These are phyloP conservation scores for Apostichopus californicus DNA, from an alignment of 35 echinoderm and acorn worm genomes.

Conservation along the genomic window DNA sequence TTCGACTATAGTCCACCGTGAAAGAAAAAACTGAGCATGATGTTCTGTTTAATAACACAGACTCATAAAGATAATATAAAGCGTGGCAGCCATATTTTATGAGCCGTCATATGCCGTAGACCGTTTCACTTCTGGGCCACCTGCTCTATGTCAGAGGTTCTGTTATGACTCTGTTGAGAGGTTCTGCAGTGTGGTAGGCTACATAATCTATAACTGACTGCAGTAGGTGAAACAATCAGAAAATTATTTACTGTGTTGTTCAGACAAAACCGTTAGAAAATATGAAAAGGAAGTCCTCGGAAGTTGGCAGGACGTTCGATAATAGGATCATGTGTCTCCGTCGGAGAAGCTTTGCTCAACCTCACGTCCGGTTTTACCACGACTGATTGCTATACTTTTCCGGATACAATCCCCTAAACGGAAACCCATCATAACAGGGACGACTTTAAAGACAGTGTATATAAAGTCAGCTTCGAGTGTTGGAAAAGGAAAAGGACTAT, in stretches of 20 bases:
- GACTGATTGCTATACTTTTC: background rate
- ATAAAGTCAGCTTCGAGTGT: too few relatives aligned
- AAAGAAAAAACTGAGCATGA: background rate
- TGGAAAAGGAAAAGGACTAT: too few relatives aligned
- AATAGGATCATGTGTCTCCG: slow-evolving; percentile 36
- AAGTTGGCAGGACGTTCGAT: background rate
- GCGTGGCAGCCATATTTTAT: background rate
- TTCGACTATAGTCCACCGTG: too few relatives aligned
- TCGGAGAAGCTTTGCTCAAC: slow-evolving; percentile 33
- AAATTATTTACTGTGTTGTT: background rate
- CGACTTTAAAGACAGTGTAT: background rate
- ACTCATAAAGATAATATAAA: background rate
- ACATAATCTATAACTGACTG: background rate
- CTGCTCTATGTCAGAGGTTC: background rate
- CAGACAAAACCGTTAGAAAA: background rate
- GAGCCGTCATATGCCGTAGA: background rate
- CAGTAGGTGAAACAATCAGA: background rate
- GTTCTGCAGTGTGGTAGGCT: background rate
- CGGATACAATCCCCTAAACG: slow-evolving; percentile 8
- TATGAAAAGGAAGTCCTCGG: background rate
- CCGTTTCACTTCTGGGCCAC: background rate
- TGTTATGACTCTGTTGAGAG: too few relatives aligned
- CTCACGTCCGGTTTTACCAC: slow-evolving; percentile 20
- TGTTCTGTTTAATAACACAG: slow-evolving; percentile 1
- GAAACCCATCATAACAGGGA: background rate